phyloP scores from a whole-genome alignment of 2,888 invertebrate genomes.

The Philonicus albiceps region DNA sequence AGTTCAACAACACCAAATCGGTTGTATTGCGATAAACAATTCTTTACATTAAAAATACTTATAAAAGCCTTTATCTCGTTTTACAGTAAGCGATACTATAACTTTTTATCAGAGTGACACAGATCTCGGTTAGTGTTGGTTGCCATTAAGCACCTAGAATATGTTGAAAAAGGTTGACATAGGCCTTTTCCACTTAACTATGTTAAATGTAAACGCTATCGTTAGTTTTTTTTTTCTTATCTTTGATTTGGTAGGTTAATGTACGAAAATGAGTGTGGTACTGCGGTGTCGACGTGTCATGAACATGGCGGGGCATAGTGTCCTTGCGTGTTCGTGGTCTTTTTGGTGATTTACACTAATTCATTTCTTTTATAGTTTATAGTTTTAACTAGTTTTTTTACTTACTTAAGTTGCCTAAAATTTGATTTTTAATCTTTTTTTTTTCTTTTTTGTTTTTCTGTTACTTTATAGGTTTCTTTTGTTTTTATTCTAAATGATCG shows the following conservation, averaged over 20 bases:
- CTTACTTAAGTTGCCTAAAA: conserved; percentile 24
- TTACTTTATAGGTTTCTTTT: conserved; percentile 1
- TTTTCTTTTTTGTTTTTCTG: not conserved
- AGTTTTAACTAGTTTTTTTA: conserved; percentile 9
- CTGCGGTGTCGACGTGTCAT: not conserved
- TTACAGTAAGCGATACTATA: conserved; percentile 20
- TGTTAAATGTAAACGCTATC: conserved; percentile 54
- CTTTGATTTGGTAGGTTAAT: not conserved
- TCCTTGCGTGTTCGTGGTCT: conserved; percentile 8
- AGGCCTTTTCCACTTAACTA: conserved; percentile 50
- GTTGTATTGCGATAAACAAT: conserved; percentile 17
- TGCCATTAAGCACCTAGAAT: conserved; percentile 44
- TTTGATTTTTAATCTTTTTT: not conserved
- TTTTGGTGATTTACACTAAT: conserved; percentile 14
- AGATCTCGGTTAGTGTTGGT: conserved; percentile 51
- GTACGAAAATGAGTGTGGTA: conserved; percentile 7
- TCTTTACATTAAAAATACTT: conserved; percentile 32
- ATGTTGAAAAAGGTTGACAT: conserved; percentile 41
- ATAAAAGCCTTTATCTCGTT: conserved; percentile 37
- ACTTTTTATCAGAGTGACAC: conserved; percentile 50
- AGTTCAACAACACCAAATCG: conserved; percentile 20
- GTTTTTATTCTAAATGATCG: not conserved
- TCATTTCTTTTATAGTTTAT: conserved; percentile 4
- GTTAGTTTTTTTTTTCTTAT: conserved; percentile 44
- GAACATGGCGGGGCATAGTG: not conserved